Percentiles rank a stretch among this genome's conserved stretches.
Evolutionary conservation across 1,140 invertebrate genomes (phyloP).

Genomic region (Drosophila willistoni): DNA sequence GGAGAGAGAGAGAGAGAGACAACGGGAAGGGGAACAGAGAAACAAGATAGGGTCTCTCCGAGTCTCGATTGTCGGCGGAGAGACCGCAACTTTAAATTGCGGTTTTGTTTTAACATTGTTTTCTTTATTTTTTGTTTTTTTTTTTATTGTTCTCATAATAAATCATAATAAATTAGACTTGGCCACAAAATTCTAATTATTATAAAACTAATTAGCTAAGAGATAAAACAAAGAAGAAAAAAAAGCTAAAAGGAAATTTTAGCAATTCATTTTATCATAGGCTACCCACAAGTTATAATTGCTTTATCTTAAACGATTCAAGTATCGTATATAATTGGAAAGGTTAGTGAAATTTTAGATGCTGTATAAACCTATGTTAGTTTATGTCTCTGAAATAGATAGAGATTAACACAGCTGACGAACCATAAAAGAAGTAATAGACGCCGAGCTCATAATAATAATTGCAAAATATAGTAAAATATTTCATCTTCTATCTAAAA

Average conservation of each 20-base stretch:
- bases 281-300: not conserved
- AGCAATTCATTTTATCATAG: not conserved
- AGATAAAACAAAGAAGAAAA: slow-evolving; percentile 56
- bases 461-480: no score
- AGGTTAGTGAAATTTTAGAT: not conserved
- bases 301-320: not conserved
- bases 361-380: no score
- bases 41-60: not conserved
- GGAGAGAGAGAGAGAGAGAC: not conserved
- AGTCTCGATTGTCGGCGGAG: not conserved
- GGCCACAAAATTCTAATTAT: slow-evolving; percentile 52
- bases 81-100: slow-evolving; percentile 23
- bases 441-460: no score
- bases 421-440: no score
- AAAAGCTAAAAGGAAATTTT: slow-evolving; percentile 27
- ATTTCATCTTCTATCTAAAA: no score
- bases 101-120: slow-evolving; percentile 7
- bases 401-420: no score
- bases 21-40: not conserved
- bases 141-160: slow-evolving; percentile 20
- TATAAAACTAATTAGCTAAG: slow-evolving; percentile 77
- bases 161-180: slow-evolving; percentile 58
- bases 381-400: no score
- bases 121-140: not conserved
- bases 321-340: not conserved